phyloP scores from a whole-genome alignment of 2,888 invertebrate species.

The Acheta domesticus region DNA sequence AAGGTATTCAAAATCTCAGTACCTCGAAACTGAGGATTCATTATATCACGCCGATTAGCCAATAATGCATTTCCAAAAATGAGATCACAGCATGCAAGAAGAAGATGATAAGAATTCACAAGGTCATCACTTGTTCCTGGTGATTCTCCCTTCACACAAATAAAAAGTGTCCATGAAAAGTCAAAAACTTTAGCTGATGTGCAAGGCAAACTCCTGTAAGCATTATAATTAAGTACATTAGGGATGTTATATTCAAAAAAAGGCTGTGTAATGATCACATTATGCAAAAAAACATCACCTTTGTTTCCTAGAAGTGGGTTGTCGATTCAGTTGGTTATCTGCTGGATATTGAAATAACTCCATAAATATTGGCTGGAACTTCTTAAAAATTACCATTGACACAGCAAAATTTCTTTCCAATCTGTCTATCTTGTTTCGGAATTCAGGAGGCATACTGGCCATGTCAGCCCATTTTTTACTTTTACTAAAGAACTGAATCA shows the following conservation, averaged over 20 bases:
- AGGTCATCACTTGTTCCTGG: slow-evolving; percentile 85
- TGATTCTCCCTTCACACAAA: slow-evolving; percentile 83
- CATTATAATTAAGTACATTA: slow-evolving; percentile 25
- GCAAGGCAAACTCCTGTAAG: slow-evolving; percentile 67
- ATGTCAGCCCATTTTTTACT: slow-evolving; percentile 95
- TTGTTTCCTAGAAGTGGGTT: slow-evolving; percentile 58
- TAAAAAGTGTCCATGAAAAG: slow-evolving; percentile 90
- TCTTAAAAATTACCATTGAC: slow-evolving; percentile 88
- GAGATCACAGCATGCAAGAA: slow-evolving; percentile 87
- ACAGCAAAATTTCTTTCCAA: slow-evolving; percentile 90
- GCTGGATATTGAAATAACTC: slow-evolving; percentile 76
- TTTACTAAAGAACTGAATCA: slow-evolving; percentile 91
- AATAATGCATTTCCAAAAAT: slow-evolving; percentile 83
- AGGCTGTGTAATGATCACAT: neutral
- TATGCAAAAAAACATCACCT: slow-evolving; percentile 51
- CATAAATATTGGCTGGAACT: slow-evolving; percentile 82
- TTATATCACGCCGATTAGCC: slow-evolving; percentile 73
- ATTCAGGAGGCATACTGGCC: slow-evolving; percentile 80
- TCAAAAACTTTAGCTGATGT: slow-evolving; percentile 81
- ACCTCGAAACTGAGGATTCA: slow-evolving; percentile 83
- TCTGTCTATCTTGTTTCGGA: slow-evolving; percentile 75
- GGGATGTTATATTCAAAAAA: neutral
- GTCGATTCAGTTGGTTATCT: slow-evolving; percentile 54
- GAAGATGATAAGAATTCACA: slow-evolving; percentile 88
- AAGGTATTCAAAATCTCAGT: slow-evolving; percentile 37